phyloP scores from a whole-genome alignment of 2,888 invertebrate genomes.

The Pyrgus malvae region DNA sequence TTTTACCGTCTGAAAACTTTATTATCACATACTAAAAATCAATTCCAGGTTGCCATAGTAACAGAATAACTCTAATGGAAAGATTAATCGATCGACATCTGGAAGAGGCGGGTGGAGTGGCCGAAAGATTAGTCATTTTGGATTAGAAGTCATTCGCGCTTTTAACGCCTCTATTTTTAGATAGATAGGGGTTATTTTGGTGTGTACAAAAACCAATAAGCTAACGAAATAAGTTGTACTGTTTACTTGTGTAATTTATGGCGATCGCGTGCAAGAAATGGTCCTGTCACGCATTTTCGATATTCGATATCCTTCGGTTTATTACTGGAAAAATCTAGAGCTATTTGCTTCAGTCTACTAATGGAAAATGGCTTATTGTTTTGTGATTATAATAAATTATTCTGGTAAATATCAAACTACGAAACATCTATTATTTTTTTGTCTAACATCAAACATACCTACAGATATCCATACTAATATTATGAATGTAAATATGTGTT shows the following conservation, averaged over 20 bases:
- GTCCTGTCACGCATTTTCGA: slow-evolving; percentile 33
- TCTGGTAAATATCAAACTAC: too few species aligned
- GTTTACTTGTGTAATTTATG: slow-evolving; percentile 38
- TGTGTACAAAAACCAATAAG: slow-evolving; percentile 17
- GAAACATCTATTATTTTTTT: too few species aligned
- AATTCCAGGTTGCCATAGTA: slow-evolving; percentile 48
- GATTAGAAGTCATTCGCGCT: slow-evolving; percentile 42
- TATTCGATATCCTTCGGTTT: slow-evolving; percentile 13
- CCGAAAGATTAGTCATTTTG: slow-evolving; percentile 72
- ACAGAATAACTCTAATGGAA: slow-evolving; percentile 64
- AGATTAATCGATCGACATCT: slow-evolving; percentile 75
- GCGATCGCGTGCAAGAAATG: slow-evolving; percentile 37
- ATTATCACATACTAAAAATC: too few species aligned
- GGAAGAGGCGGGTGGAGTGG: slow-evolving; percentile 63
- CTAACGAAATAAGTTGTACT: slow-evolving; percentile 32
- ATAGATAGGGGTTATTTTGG: slow-evolving; percentile 1
- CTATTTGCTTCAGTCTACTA: slow-evolving; percentile 1
- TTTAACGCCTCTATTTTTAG: not conserved
- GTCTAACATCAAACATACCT: too few species aligned
- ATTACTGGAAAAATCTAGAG: slow-evolving; percentile 5
- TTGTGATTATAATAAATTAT: too few species aligned
- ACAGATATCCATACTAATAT: too few species aligned
- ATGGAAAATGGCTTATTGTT: not conserved
- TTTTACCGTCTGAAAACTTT: too few species aligned
- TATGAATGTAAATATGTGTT: too few species aligned